Conservation (phyloP, 2,888 invertebrate species). For the Melipona bicolor region DNA sequence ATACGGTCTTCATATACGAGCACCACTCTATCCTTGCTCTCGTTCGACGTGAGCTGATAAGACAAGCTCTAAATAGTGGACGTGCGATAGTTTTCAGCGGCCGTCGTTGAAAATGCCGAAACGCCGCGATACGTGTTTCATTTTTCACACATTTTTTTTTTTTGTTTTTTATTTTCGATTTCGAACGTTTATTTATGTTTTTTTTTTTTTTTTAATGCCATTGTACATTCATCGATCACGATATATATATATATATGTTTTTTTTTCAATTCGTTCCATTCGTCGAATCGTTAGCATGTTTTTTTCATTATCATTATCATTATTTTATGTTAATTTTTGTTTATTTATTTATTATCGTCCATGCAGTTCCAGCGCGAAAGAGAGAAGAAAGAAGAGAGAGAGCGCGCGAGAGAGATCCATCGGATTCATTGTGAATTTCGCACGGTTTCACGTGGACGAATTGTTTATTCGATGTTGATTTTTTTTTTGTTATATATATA, state of each 20-base stretch:
- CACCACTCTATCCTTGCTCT: slow-evolving; percentile 85
- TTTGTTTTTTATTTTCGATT: background rate
- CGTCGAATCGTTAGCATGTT: slow-evolving; percentile 36
- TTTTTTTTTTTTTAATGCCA: slow-evolving; percentile 39
- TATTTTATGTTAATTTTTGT: slow-evolving; percentile 13
- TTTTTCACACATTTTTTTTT: slow-evolving; percentile 1
- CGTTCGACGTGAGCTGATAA: slow-evolving; percentile 84
- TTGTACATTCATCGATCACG: slow-evolving; percentile 44
- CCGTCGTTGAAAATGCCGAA: slow-evolving; percentile 18
- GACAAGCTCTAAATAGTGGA: slow-evolving; percentile 82
- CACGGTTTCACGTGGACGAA: slow-evolving; percentile 46
- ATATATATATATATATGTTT: background rate
- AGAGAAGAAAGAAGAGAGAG: slow-evolving; percentile 45
- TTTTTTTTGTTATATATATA: background rate
- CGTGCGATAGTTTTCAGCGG: slow-evolving; percentile 41
- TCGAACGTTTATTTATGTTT: background rate
- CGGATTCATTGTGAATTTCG: slow-evolving; percentile 46
- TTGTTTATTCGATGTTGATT: slow-evolving; percentile 39
- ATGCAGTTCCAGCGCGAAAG: slow-evolving; percentile 41
- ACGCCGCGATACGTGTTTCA: background rate
- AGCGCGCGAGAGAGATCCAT: slow-evolving; percentile 48
- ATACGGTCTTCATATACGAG: slow-evolving; percentile 86
- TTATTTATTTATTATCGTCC: slow-evolving; percentile 40
- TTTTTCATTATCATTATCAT: slow-evolving; percentile 19
- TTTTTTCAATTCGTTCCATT: slow-evolving; percentile 46